Evolutionary conservation across 2,888 invertebrate species (phyloP).

Genomic region (Hypsopygia costalis): DNA sequence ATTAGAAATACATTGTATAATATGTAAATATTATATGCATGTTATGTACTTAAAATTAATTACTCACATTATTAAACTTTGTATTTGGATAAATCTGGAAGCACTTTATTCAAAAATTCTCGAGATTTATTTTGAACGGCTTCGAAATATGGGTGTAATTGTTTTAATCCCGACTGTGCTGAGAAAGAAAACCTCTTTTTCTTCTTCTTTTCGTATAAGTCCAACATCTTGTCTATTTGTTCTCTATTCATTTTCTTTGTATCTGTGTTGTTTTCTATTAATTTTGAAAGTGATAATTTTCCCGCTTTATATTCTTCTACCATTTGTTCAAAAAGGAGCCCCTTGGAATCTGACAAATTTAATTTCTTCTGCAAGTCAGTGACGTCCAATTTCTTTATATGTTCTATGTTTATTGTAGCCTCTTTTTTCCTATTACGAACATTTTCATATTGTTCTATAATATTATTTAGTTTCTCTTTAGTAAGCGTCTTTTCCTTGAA

Average conservation of each 20-base stretch:
- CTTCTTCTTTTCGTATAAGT: conserved; percentile 11
- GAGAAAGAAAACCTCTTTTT: too few relatives aligned
- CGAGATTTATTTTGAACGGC: too few relatives aligned
- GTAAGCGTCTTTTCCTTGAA: conserved; percentile 25
- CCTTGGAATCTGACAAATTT: conserved; percentile 9
- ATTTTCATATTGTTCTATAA: conserved; percentile 27
- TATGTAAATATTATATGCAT: too few relatives aligned
- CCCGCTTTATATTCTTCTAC: conserved; percentile 10
- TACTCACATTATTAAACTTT: too few relatives aligned
- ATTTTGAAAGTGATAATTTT: conserved; percentile 10
- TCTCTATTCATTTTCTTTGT: conserved; percentile 22
- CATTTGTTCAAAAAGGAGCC: conserved; percentile 8
- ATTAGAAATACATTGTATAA: too few relatives aligned
- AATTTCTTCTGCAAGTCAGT: conserved; percentile 9
- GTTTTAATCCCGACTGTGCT: too few relatives aligned
- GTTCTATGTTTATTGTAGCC: too few relatives aligned
- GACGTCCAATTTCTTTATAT: conserved; percentile 10
- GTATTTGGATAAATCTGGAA: conserved; percentile 1
- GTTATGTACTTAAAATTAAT: too few relatives aligned
- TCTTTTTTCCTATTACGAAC: too few relatives aligned
- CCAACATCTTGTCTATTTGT: conserved; percentile 20
- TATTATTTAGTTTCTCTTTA: conserved; percentile 22
- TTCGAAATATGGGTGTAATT: too few relatives aligned
- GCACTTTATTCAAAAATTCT: too few relatives aligned
- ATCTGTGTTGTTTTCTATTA: conserved; percentile 16